These are phyloP conservation scores for Sebastolobus altivelis DNA, from an alignment of 2,797 vertebrate genomes.

Conservation along the genomic window DNA sequence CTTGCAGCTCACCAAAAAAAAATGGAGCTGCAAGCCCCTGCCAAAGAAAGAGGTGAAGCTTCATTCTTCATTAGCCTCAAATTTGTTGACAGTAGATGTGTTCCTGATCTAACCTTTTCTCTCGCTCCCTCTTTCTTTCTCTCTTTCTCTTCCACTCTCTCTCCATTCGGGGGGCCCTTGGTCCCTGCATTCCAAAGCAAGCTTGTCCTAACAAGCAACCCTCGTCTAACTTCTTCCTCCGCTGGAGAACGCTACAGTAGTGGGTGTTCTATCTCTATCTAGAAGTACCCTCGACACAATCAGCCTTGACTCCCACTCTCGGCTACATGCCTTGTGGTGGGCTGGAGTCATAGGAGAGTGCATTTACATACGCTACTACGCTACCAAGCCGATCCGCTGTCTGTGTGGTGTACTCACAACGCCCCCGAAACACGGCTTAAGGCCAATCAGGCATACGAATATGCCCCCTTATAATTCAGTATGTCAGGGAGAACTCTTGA, in stretches of 20 bases:
- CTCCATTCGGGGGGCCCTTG: constrained; percentile 64
- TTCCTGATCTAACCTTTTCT: constrained; percentile 87
- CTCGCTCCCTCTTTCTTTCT: constrained; percentile 56
- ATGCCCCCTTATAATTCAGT: constrained; percentile 84
- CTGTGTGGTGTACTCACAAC: constrained; percentile 81
- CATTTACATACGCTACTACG: constrained; percentile 83
- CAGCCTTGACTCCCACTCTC: constrained; percentile 85
- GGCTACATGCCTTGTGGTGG: constrained; percentile 84
- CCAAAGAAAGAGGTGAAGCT: constrained; percentile 93
- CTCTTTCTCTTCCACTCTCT: constrained; percentile 32
- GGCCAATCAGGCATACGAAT: constrained; percentile 82
- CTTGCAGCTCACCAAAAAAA: constrained; percentile 92
- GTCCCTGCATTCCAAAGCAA: constrained; percentile 79
- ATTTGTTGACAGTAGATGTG: constrained; percentile 81
- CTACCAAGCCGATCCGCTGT: constrained; percentile 79
- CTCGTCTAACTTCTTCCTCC: constrained; percentile 76
- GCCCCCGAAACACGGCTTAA: constrained; percentile 82
- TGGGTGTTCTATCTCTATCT: constrained; percentile 84
- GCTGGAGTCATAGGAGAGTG: constrained; percentile 83
- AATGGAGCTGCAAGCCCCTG: constrained; percentile 87
- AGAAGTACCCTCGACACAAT: constrained; percentile 83
- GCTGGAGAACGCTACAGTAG: constrained; percentile 72
- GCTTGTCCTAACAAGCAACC: constrained; percentile 80
- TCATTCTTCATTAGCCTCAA: constrained; percentile 92
- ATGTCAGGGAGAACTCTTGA: constrained; percentile 86